Conservation (phyloP, 2,797 vertebrate species). For the Lateolabrax maculatus region DNA sequence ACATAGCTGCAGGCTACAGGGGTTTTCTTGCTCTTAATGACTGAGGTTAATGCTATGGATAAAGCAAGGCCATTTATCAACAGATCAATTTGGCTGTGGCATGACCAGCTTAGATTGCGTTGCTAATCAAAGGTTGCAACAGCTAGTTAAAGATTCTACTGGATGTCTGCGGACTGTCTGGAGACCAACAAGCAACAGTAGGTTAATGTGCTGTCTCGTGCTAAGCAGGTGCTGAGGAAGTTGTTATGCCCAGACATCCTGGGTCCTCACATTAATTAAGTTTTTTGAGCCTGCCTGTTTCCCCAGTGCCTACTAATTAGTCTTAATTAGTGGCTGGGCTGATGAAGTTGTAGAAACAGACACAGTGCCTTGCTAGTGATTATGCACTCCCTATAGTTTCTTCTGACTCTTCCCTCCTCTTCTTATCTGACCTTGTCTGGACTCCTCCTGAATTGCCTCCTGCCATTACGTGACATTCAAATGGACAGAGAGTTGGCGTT, state of each 20-base stretch:
- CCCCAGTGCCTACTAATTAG: slow-evolving; percentile 80
- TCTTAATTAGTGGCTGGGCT: slow-evolving; percentile 78
- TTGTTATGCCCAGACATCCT: slow-evolving; percentile 68
- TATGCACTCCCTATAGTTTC: slow-evolving; percentile 46
- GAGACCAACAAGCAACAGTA: slow-evolving; percentile 49
- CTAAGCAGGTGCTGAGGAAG: slow-evolving; percentile 76
- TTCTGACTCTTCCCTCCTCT: not conserved
- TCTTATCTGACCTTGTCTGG: slow-evolving; percentile 33
- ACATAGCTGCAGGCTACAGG: not conserved
- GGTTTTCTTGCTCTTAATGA: slow-evolving; percentile 1
- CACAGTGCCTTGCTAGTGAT: slow-evolving; percentile 49
- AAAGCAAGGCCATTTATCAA: slow-evolving; percentile 41
- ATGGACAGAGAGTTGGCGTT: slow-evolving; percentile 24
- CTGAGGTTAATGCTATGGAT: slow-evolving; percentile 22
- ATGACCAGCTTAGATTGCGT: slow-evolving; percentile 20
- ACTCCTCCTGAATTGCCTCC: not conserved
- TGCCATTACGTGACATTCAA: slow-evolving; percentile 34
- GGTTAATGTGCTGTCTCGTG: slow-evolving; percentile 74
- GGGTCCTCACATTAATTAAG: slow-evolving; percentile 81
- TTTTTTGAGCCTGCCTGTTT: slow-evolving; percentile 73
- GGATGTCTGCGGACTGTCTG: slow-evolving; percentile 55
- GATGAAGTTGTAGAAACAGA: slow-evolving; percentile 76
- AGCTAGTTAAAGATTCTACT: slow-evolving; percentile 59
- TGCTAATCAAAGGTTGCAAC: slow-evolving; percentile 53
- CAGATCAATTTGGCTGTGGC: slow-evolving; percentile 40